Percentiles rank a stretch among this genome's conserved stretches.
These are phyloP conservation scores for Penaeus indicus DNA, from an alignment of 1,140 invertebrate genomes.

Conservation along the genomic window DNA sequence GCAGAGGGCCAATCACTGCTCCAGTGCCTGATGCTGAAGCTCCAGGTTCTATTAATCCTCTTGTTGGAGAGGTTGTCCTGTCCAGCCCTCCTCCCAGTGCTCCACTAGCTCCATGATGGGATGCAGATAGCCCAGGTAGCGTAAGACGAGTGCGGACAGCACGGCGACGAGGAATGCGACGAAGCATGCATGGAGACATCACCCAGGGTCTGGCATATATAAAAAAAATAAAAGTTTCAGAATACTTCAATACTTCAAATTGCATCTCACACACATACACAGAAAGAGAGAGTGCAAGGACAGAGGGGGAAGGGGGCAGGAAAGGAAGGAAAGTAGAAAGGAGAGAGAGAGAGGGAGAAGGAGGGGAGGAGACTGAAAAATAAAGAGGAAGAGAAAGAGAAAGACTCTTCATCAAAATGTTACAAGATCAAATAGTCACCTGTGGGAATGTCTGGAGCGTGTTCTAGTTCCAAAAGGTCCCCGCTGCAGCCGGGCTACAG, in stretches of 20 bases:
- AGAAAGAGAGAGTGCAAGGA: too few relatives aligned
- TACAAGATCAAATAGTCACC: background rate
- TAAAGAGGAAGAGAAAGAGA: too few relatives aligned
- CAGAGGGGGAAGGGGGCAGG: too few relatives aligned
- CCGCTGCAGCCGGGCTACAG: conserved; percentile 31
- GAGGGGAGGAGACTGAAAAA: too few relatives aligned
- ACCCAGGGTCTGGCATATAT: conserved; percentile 20
- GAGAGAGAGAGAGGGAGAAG: too few relatives aligned
- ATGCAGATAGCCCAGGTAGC: conserved; percentile 14
- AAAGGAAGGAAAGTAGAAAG: too few relatives aligned
- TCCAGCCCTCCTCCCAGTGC: background rate
- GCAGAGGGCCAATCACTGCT: conserved; percentile 49
- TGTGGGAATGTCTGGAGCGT: conserved; percentile 23
- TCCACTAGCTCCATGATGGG: conserved; percentile 4
- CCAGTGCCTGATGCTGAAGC: background rate
- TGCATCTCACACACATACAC: too few relatives aligned
- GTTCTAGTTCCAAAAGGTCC: conserved; percentile 33
- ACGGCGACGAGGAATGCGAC: conserved; percentile 22
- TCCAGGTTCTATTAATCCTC: background rate
- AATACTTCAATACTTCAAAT: background rate
- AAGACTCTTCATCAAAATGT: background rate
- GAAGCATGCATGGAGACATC: conserved; percentile 35
- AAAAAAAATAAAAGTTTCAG: background rate
- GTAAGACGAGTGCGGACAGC: conserved; percentile 14
- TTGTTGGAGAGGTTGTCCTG: background rate